phyloP scores from a whole-genome alignment of 2,113 vertebrate genomes.

The Notothenia rossii region DNA sequence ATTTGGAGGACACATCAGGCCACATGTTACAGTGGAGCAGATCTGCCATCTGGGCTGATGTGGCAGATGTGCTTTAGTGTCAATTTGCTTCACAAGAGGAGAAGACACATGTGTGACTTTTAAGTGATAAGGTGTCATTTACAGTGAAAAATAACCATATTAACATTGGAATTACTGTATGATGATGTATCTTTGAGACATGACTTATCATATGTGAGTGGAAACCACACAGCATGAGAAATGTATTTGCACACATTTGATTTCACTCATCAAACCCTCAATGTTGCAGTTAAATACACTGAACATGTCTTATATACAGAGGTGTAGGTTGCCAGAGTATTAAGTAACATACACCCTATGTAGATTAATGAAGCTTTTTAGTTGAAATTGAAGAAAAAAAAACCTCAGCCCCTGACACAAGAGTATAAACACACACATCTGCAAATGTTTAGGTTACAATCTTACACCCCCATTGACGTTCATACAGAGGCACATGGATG shows the following conservation, averaged over 20 bases:
- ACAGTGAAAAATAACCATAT: not conserved
- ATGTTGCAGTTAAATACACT: not conserved
- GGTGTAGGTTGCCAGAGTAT: not conserved
- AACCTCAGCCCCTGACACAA: not conserved
- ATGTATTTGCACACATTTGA: not conserved
- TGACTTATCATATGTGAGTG: not conserved
- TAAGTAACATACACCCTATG: not conserved
- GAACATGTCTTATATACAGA: not conserved
- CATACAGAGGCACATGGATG: not conserved
- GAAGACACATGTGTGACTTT: not conserved
- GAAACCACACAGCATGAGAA: not conserved
- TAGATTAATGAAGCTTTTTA: not conserved
- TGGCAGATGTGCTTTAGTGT: conserved; percentile 34
- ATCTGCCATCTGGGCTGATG: conserved; percentile 44
- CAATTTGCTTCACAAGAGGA: conserved; percentile 19
- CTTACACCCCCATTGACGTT: not conserved
- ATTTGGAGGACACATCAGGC: conserved; percentile 36
- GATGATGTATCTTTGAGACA: not conserved
- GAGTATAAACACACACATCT: not conserved
- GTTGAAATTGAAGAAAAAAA: conserved; percentile 4
- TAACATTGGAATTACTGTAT: not conserved
- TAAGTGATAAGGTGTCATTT: not conserved
- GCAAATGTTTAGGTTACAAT: conserved; percentile 24
- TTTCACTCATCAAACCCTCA: not conserved
- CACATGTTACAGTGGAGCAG: conserved; percentile 44